phyloP scores from a whole-genome alignment of 2,888 invertebrate species.

The Arctia plantaginis region DNA sequence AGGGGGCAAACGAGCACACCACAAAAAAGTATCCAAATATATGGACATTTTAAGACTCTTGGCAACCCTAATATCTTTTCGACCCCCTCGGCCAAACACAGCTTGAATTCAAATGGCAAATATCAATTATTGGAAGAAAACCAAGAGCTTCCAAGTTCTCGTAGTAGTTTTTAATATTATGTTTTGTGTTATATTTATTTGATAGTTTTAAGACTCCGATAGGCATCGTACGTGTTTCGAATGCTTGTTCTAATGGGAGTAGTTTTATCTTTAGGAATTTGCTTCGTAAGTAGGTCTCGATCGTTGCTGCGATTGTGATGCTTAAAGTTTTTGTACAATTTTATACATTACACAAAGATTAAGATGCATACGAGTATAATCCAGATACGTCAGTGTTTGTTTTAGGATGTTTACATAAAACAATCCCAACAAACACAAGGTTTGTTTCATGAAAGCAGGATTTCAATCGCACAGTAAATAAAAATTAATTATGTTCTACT shows the following conservation, averaged over 20 bases:
- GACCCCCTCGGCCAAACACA: slow-evolving; percentile 56
- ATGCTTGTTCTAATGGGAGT: slow-evolving; percentile 38
- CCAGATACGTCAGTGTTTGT: not conserved
- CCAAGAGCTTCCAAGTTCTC: slow-evolving; percentile 30
- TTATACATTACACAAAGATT: not conserved
- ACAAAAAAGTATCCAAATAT: not conserved
- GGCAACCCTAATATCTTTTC: slow-evolving; percentile 21
- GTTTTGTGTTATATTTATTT: slow-evolving; percentile 51
- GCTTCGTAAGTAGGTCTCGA: slow-evolving; percentile 16
- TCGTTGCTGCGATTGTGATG: not conserved
- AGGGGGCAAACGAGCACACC: too few species aligned
- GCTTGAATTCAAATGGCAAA: slow-evolving; percentile 76
- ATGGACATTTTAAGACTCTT: not conserved
- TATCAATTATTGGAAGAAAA: slow-evolving; percentile 68
- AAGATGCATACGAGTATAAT: not conserved
- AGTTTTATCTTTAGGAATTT: slow-evolving; percentile 36
- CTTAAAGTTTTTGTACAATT: slow-evolving; percentile 17
- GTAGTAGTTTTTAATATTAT: slow-evolving; percentile 50
- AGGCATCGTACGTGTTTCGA: slow-evolving; percentile 46
- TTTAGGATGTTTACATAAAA: not conserved
- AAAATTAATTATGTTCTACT: too few species aligned
- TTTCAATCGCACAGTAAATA: too few species aligned
- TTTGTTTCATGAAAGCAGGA: too few species aligned
- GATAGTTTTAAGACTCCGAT: slow-evolving; percentile 49
- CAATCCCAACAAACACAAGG: too few species aligned